Evolutionary conservation across 2,797 vertebrate genomes (phyloP).

Genomic region (Enteromius mattozi): DNA sequence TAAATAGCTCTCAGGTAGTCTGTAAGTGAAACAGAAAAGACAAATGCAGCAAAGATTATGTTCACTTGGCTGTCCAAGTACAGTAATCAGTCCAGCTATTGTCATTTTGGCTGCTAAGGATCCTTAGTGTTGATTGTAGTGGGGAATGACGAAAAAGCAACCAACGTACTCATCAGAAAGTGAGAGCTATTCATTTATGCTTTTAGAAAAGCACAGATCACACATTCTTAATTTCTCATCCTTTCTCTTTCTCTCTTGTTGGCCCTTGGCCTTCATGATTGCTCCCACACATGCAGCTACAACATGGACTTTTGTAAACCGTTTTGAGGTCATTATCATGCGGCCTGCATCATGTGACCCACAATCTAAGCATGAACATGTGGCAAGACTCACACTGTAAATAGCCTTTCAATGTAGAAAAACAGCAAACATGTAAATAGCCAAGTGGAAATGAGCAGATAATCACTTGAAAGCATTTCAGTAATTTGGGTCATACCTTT

Average conservation of each 20-base stretch:
- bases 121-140: constrained; percentile 44
- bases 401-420: constrained; percentile 14
- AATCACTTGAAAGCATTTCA: constrained; percentile 22
- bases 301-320: constrained; percentile 6
- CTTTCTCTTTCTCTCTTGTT: not conserved
- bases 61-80: constrained; percentile 28
- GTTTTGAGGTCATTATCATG: constrained; percentile 16
- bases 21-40: constrained; percentile 5
- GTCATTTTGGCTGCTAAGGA: constrained; percentile 28
- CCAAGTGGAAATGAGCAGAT: constrained; percentile 3
- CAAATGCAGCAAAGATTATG: constrained; percentile 1
- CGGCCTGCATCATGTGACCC: constrained; percentile 1
- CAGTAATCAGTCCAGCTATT: constrained; percentile 38
- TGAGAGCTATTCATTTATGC: constrained; percentile 30
- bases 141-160: constrained; percentile 29
- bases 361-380: constrained; percentile 8
- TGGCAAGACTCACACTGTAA: not conserved
- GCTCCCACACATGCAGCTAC: not conserved
- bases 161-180: constrained; percentile 27
- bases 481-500: constrained; percentile 46
- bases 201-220: not conserved
- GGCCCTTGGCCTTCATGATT: constrained; percentile 14
- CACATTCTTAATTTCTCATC: not conserved
- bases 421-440: constrained; percentile 29
- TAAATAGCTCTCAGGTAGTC: constrained; percentile 50